Evolutionary conservation across 2,888 invertebrate genomes (phyloP).

Genomic region (Vanessa cardui): DNA sequence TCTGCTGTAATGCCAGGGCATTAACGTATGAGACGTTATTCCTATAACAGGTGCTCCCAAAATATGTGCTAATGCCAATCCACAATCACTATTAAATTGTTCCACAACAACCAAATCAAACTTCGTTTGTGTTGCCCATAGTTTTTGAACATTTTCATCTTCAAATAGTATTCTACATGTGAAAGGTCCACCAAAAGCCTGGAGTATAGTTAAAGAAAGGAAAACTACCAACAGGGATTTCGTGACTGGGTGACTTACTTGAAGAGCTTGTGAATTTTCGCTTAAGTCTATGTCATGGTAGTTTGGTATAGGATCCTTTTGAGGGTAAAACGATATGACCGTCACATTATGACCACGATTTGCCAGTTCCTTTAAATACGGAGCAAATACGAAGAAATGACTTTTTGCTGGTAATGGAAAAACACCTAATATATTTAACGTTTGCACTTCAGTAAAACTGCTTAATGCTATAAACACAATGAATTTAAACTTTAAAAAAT

Average conservation of each 20-base stretch:
- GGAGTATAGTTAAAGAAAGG: slow-evolving; percentile 30
- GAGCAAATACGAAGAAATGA: slow-evolving; percentile 85
- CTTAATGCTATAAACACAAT: slow-evolving; percentile 7
- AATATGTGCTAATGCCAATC: slow-evolving; percentile 84
- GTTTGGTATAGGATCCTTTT: slow-evolving; percentile 67
- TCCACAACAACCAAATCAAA: slow-evolving; percentile 88
- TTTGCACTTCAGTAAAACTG: slow-evolving; percentile 29
- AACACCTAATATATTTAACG: slow-evolving; percentile 82
- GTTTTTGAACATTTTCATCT: slow-evolving; percentile 60
- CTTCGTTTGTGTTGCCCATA: slow-evolving; percentile 65
- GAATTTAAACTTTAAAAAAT: slow-evolving; percentile 2
- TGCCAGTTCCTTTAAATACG: slow-evolving; percentile 82
- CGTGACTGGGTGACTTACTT: slow-evolving; percentile 34
- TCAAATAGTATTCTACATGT: slow-evolving; percentile 61
- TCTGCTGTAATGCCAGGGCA: slow-evolving; percentile 84
- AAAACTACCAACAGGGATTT: slow-evolving; percentile 31
- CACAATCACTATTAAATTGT: slow-evolving; percentile 88
- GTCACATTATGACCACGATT: slow-evolving; percentile 85
- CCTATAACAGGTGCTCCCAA: slow-evolving; percentile 84
- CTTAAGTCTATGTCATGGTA: slow-evolving; percentile 84
- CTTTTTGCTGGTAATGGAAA: slow-evolving; percentile 86
- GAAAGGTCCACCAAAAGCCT: slow-evolving; percentile 32
- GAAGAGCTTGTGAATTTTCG: slow-evolving; percentile 46
- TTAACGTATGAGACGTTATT: slow-evolving; percentile 80
- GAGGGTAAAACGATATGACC: slow-evolving; percentile 85